Evolutionary conservation across 2,888 invertebrate species (phyloP), one percentile per base, ranked within the genome.

Genomic region (Morpho helenor): DNA sequence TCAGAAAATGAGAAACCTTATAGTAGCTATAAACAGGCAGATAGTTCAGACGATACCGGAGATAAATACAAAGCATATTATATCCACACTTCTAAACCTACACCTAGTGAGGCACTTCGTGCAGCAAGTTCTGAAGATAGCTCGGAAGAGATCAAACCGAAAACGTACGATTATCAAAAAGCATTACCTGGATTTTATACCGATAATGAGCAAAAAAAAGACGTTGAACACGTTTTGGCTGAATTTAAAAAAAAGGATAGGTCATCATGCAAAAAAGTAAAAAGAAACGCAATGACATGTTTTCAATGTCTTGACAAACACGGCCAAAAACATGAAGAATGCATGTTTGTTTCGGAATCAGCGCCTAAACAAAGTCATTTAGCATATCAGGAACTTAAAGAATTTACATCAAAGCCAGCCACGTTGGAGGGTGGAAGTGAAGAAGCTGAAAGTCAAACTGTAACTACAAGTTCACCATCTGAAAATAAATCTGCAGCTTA

Each of bases 221-320:
- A 95, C 63, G 93, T 95, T 10, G 94, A 94, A 71, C 92, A 93
- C 71, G 93, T 94, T 52, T 82, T 95, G 65, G 94, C 94, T n/a
- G 94, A 94, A 69, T 95, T 95, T 69, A 92, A 92, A 62, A 92
- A 93, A 71, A 94, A 94, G 76, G 95, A 95, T 70, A 90, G 95
- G 66, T 93, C 94, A 39, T 87, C 93, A 7, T 96, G 96, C 75
- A 94, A 94, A 71, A 94, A 94, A 76, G 91, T 94, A 0, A 91
- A 92, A 63, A 94, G 94, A 71, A 94, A 94, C 67, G 94, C 94
- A 46, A 94, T 95, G 94, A 95, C 95, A 0, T 96, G 96, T 74
- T 95, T 93, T 75, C 91, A 94, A 67, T 96, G 96, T 74, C 82
- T 93, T 4, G 94, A 95, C 70, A 91, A 93, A 66, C 91, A 92